These are phyloP conservation scores for Ara ararauna DNA, from an alignment of 2,797 vertebrate genomes.

Conservation along the genomic window DNA sequence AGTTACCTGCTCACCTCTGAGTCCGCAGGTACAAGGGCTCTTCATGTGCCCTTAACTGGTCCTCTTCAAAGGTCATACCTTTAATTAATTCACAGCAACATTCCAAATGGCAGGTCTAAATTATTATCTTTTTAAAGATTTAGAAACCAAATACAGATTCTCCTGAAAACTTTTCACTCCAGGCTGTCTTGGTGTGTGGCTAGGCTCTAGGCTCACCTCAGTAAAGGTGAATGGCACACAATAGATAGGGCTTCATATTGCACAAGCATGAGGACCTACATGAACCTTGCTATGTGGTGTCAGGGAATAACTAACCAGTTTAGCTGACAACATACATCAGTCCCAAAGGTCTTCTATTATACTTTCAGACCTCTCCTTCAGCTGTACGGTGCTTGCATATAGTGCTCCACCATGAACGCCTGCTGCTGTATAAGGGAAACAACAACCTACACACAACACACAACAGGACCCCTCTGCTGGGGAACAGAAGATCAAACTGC, in stretches of 20 bases:
- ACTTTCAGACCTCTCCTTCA: not conserved
- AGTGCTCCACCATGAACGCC: not conserved
- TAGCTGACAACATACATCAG: not conserved
- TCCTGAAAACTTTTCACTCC: not conserved
- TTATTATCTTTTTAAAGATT: not conserved
- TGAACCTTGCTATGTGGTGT: not conserved
- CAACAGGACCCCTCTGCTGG: not conserved
- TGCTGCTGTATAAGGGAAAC: not conserved
- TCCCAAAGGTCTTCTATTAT: not conserved
- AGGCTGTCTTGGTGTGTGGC: not conserved
- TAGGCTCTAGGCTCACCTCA: not conserved
- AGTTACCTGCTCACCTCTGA: not conserved
- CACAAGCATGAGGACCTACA: fast-evolving
- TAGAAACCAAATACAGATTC: constrained; percentile 11
- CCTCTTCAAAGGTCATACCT: not conserved
- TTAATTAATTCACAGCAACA: not conserved
- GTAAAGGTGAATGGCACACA: not conserved
- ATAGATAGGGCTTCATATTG: not conserved
- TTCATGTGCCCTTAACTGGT: not conserved
- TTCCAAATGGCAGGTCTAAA: not conserved
- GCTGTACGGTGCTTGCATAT: not conserved
- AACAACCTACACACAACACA: constrained; percentile 16
- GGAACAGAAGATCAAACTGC: not conserved
- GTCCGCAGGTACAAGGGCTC: not conserved
- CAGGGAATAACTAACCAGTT: not conserved